Conservation (phyloP, 2,113 vertebrate genomes). For the Chauna torquata region DNA sequence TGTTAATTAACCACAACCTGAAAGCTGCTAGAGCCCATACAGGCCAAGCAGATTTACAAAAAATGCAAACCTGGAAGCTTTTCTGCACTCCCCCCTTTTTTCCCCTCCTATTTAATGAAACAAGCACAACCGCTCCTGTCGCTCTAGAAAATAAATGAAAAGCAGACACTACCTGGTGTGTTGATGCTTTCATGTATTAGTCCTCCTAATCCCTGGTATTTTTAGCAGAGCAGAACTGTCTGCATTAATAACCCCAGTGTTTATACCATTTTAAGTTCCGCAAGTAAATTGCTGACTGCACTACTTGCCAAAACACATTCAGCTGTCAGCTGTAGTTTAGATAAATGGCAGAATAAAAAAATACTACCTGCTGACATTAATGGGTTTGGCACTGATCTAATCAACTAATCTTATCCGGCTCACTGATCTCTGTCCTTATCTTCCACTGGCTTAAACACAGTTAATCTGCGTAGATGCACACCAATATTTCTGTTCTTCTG, state of each 20-base stretch:
- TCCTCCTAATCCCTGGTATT: neutral
- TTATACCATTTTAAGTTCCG: constrained; percentile 29
- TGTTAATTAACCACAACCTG: neutral
- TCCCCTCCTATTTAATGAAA: neutral
- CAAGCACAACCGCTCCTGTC: neutral
- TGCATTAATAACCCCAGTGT: neutral
- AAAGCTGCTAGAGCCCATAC: neutral
- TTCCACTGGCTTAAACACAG: neutral
- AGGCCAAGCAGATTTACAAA: neutral
- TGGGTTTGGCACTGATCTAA: constrained; percentile 51
- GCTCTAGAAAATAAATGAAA: neutral
- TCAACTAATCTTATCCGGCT: constrained; percentile 26
- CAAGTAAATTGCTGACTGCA: constrained; percentile 9
- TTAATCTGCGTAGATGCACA: neutral
- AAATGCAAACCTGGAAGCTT: neutral
- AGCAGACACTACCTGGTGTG: constrained; percentile 5
- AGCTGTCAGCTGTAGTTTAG: constrained; percentile 57
- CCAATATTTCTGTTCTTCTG: neutral
- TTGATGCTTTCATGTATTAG: neutral
- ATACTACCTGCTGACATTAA: constrained; percentile 39
- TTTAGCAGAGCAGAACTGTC: constrained; percentile 14
- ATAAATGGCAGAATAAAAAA: constrained; percentile 27
- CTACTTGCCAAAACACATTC: constrained; percentile 47
- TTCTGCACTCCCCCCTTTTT: neutral
- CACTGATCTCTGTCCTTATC: neutral